Evolutionary conservation across 92 coral and sea anemone species (phyloP).

Genomic region (Parazoanthus swiftii): DNA sequence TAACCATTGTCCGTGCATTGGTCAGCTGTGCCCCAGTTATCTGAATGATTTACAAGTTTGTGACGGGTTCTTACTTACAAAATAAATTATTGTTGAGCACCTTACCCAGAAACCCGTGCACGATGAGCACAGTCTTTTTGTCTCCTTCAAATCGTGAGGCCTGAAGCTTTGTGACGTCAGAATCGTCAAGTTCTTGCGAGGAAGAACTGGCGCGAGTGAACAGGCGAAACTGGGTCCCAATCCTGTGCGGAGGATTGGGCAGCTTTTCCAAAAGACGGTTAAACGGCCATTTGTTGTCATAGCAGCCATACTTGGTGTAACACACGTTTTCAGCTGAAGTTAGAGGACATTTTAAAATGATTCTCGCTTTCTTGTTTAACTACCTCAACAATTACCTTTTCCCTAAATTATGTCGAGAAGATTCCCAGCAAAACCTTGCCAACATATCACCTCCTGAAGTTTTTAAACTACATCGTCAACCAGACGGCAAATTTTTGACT

Average conservation of each 20-base stretch:
- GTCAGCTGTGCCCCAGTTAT: no score
- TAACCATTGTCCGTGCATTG: no score
- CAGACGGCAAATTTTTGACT: no score
- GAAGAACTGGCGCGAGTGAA: conserved; percentile 60
- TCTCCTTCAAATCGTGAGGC: conserved; percentile 53
- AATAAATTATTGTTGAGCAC: no score
- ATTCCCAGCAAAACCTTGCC: not conserved
- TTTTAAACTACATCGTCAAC: no score
- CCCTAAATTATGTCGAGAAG: not conserved
- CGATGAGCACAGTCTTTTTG: conserved; percentile 56
- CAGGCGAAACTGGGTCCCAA: conserved; percentile 65
- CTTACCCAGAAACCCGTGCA: conserved; percentile 68
- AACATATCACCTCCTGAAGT: no score
- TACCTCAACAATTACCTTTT: not conserved
- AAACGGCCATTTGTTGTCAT: conserved; percentile 53
- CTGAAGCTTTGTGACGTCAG: conserved; percentile 42
- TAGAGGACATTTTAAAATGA: not conserved
- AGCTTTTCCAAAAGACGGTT: conserved; percentile 33
- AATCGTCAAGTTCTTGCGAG: conserved; percentile 54
- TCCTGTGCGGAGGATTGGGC: conserved; percentile 51
- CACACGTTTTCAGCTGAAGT: conserved; percentile 47
- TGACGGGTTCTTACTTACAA: no score
- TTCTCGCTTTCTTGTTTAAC: not conserved
- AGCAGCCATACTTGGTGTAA: conserved; percentile 68
- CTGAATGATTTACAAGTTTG: no score